Conservation (phyloP, 92 coral and sea anemone genomes). For the Porites lobata region DNA sequence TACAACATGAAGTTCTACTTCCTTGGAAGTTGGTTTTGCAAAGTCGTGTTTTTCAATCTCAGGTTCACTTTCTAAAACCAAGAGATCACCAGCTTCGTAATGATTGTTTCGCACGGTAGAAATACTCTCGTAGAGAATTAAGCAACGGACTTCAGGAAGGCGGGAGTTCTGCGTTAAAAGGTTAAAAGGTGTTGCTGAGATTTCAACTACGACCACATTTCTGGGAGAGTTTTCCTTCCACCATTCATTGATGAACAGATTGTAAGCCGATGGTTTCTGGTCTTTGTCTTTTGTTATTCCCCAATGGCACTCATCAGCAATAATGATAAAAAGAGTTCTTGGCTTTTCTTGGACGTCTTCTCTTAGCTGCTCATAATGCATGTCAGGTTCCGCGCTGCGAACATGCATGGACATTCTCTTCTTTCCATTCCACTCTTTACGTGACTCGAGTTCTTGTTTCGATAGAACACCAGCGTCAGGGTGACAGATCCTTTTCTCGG, state of each 20-base stretch:
- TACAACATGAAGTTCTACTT: no score
- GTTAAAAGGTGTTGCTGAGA: slow-evolving; percentile 33
- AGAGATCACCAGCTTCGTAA: no score
- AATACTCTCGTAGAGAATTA: no score
- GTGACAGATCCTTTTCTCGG: slow-evolving; percentile 8
- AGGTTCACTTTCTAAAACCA: no score
- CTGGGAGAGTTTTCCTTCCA: slow-evolving; percentile 36
- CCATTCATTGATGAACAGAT: slow-evolving; percentile 41
- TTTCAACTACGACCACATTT: slow-evolving; percentile 34
- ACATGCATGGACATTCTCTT: neutral
- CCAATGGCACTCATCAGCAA: slow-evolving; percentile 65
- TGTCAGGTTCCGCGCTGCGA: slow-evolving; percentile 30
- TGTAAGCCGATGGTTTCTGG: neutral
- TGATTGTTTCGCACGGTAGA: no score
- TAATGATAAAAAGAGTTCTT: neutral
- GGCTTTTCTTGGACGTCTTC: slow-evolving; percentile 35
- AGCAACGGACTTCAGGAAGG: neutral
- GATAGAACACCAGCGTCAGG: neutral
- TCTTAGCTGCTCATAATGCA: slow-evolving; percentile 26
- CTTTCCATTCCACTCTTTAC: neutral
- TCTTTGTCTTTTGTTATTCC: slow-evolving; percentile 46
- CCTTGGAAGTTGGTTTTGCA: no score
- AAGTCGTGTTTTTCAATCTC: no score
- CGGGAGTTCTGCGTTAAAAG: neutral
- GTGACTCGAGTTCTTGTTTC: neutral